These are phyloP conservation scores for Hoplostethus mediterraneus DNA, from an alignment of 2,797 vertebrate species.

Conservation along the genomic window DNA sequence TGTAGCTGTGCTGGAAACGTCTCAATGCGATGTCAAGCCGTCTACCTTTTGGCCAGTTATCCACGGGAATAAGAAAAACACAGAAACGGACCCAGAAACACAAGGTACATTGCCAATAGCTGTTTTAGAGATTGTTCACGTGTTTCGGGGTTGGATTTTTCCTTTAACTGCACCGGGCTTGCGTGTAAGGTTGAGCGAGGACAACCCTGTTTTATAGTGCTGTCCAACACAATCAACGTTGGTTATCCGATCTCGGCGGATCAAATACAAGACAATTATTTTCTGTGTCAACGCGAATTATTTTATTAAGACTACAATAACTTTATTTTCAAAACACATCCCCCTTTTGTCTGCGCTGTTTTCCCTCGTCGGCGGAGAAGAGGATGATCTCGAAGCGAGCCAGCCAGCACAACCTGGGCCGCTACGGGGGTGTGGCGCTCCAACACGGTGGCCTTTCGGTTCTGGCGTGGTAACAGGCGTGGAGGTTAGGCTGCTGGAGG, in stretches of 20 bases:
- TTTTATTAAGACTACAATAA: not conserved
- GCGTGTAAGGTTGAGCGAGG: not conserved
- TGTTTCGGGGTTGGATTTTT: too few species aligned
- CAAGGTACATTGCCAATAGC: too few species aligned
- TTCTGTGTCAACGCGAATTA: conserved; percentile 5
- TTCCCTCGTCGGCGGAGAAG: not conserved
- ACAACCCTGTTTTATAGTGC: not conserved
- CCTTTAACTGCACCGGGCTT: not conserved
- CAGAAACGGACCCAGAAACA: not conserved
- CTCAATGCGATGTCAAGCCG: too few species aligned
- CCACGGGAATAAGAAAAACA: not conserved
- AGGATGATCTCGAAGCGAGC: conserved; percentile 8
- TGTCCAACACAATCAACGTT: not conserved
- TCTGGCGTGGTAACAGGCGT: conserved; percentile 31
- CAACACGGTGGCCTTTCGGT: conserved; percentile 33
- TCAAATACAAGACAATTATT: not conserved
- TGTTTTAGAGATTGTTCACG: too few species aligned
- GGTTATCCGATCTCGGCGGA: not conserved
- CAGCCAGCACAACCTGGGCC: conserved; percentile 14
- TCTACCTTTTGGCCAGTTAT: not conserved
- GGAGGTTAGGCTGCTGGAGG: conserved; percentile 31
- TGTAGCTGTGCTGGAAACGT: too few species aligned
- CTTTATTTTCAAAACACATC: not conserved
- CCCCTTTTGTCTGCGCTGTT: not conserved
- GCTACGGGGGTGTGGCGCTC: conserved; percentile 44